Conservation (phyloP, 2,113 vertebrate species). For the Marmota flaviventris region DNA sequence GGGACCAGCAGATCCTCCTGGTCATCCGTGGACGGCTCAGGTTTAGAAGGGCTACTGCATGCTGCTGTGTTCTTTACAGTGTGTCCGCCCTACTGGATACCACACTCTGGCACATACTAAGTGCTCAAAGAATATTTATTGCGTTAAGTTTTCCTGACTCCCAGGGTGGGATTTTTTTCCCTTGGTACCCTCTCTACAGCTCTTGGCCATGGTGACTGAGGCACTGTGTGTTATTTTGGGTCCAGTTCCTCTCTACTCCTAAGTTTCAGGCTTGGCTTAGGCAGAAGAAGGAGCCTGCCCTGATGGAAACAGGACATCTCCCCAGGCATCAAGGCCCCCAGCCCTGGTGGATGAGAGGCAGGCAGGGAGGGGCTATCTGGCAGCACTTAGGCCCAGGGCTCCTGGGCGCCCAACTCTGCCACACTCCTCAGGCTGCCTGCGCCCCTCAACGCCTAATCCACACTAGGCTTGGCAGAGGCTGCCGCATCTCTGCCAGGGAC, state of each 20-base stretch:
- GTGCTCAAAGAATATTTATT: not conserved
- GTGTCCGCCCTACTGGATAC: not conserved
- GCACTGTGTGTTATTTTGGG: not conserved
- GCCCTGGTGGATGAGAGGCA: not conserved
- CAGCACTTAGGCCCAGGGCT: not conserved
- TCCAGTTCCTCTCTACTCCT: not conserved
- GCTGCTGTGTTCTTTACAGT: not conserved
- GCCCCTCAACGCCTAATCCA: not conserved
- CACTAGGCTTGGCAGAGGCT: conserved; percentile 29
- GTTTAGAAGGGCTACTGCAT: not conserved
- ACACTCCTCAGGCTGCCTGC: not conserved
- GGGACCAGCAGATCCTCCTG: not conserved
- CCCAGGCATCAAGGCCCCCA: not conserved
- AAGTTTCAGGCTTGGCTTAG: not conserved
- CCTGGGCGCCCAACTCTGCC: not conserved
- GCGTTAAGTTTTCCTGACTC: not conserved
- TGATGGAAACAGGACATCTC: not conserved
- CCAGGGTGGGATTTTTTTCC: not conserved
- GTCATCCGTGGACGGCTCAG: not conserved
- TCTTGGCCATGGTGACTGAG: not conserved
- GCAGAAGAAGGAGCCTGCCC: not conserved
- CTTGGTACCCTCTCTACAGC: not conserved
- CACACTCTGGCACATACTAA: not conserved
- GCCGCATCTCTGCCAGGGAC: not conserved
- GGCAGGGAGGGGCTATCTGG: not conserved